Base-by-base conservation (phyloP, 1,140 invertebrate species). In the Trachymyrmex cornetzi region DNA sequence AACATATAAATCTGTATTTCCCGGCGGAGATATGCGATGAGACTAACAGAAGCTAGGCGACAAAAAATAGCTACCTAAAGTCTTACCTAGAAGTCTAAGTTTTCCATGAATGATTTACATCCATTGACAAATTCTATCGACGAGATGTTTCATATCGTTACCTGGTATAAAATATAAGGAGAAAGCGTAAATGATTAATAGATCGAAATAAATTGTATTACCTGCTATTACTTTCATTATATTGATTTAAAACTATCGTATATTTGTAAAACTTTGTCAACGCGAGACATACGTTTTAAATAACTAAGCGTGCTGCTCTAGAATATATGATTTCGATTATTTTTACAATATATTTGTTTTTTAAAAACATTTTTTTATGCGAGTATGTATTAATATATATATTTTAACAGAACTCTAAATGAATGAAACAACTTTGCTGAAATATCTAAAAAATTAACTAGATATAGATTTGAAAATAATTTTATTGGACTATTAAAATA, bases 1-100 rank as follows among this genome's bases (percentile, higher is more conserved):
- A 90, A 90, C 88, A 87, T 81, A 90, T 92, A 92, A 92, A 92
- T 92, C 89, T 91, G 86, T 87, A 91, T 91, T 89, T 92, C 88
- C 91, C 85, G 64, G 53, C 14, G 19, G 34, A 34, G 38, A 66
- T 72, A 48, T 30, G 48, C 53, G 81, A 85, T 44, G 63, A 81
- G 48, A 44, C 27, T 66, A 27, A 59, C 66, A 75, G 77, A 48
- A 80, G 30, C 63, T 57, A 9, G 2, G 72, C 27, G 53, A 77
- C 71, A 79, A 88, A 88, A 86, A 74, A 90, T 88, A 89, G 80
- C 66, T 90, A 90, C 86, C 89, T 44, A 44, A 85, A 91, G 92
- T 86, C 86, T 92, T 88, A 79, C 71, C 85, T 77, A 87, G 88
- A 93, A 90, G 74, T 85, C 74, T 64, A 89, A 71, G 91, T 89